phyloP scores from a whole-genome alignment of 1,140 invertebrate genomes.

The Plodia interpunctella region DNA sequence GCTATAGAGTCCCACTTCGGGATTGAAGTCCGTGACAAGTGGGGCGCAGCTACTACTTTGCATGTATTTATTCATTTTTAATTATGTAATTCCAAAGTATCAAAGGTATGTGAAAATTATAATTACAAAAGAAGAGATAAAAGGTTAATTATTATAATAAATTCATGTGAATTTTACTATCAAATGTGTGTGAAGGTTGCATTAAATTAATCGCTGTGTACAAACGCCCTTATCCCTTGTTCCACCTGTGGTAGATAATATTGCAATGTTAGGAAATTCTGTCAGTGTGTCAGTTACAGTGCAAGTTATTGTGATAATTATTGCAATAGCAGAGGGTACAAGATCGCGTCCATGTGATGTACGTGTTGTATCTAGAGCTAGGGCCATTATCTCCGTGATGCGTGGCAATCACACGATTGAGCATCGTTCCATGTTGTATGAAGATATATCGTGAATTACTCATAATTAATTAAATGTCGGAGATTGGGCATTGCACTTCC shows the following conservation, averaged over 20 bases:
- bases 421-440: neutral
- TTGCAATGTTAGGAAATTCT: neutral
- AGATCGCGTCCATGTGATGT: neutral
- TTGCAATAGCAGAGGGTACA: neutral
- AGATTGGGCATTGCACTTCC: too few species aligned
- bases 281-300: neutral
- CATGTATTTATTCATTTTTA: too few species aligned
- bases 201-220: neutral
- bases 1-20: too few species aligned
- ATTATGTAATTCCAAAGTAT: too few species aligned
- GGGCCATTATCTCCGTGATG: neutral
- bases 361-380: neutral
- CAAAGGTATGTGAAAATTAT: neutral
- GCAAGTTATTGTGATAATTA: neutral
- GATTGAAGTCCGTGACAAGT: too few species aligned
- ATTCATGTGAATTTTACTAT: neutral
- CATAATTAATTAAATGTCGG: neutral
- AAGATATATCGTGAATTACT: neutral
- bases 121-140: neutral
- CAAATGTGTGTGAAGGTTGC: conserved; percentile 5
- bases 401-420: neutral
- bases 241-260: neutral
- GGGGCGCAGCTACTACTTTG: too few species aligned
- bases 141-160: neutral
- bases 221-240: conserved; percentile 1